Percentiles rank a stretch among this genome's conserved stretches.
phyloP scores from a whole-genome alignment of 2,888 invertebrate species.

The Oxycera nigricornis region DNA sequence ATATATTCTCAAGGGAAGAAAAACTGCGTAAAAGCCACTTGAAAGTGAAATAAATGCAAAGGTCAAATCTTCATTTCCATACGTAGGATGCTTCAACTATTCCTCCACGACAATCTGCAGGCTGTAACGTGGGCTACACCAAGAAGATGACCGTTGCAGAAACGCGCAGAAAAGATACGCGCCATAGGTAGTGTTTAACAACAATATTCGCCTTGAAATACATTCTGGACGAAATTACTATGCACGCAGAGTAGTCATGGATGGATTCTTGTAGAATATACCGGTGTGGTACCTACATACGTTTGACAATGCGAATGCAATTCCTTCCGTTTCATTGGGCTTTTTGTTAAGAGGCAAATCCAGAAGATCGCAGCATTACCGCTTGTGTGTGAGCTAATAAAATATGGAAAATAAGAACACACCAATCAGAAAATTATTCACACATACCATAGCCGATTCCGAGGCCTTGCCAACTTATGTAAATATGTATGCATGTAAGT shows the following conservation, averaged over 20 bases:
- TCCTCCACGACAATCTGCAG: neutral
- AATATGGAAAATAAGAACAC: constrained; percentile 24
- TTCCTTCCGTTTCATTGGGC: constrained; percentile 35
- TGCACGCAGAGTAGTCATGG: neutral
- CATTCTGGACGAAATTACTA: constrained; percentile 1
- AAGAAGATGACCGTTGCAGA: neutral
- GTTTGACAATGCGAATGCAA: neutral
- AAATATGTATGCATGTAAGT: neutral
- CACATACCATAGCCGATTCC: neutral
- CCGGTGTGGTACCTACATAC: neutral
- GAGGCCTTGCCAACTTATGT: no score
- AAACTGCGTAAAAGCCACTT: constrained; percentile 36
- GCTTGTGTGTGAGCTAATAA: constrained; percentile 8
- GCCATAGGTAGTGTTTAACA: constrained; percentile 9
- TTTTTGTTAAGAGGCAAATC: neutral
- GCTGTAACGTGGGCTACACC: neutral
- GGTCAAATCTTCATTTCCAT: constrained; percentile 18
- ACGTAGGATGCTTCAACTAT: neutral
- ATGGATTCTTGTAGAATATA: neutral
- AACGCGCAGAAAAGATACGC: neutral
- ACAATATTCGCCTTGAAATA: constrained; percentile 31
- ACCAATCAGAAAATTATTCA: neutral
- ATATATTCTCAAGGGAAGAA: constrained; percentile 34
- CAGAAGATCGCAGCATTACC: neutral
- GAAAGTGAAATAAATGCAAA: constrained; percentile 37